Conservation (phyloP, 1,140 invertebrate genomes). For the Caenorhabditis latens region DNA sequence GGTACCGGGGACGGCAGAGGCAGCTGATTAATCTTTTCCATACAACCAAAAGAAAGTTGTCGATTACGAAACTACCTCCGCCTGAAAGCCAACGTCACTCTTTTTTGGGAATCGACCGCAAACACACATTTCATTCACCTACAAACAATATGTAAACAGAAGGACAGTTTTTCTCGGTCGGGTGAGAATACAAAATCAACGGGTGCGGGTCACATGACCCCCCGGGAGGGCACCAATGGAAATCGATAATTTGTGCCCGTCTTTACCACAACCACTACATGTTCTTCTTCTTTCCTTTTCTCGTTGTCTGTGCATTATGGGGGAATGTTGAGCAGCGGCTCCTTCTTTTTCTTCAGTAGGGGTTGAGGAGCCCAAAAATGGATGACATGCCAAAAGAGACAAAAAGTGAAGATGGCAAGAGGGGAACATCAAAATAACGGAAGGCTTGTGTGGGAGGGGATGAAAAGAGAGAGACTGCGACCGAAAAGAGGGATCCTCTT, state of each 20-base stretch:
- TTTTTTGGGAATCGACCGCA: not conserved
- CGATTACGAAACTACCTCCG: conserved; percentile 3
- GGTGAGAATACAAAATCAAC: not conserved
- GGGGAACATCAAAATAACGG: conserved; percentile 26
- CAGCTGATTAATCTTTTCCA: conserved; percentile 9
- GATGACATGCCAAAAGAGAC: not conserved
- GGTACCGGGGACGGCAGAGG: not conserved
- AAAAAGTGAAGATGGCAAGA: not conserved
- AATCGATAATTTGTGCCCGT: conserved; percentile 15
- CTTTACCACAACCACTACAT: conserved; percentile 7
- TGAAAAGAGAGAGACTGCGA: too few relatives aligned
- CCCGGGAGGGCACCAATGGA: not conserved
- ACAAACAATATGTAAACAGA: conserved; percentile 51
- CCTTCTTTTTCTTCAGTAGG: not conserved
- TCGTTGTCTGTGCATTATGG: conserved; percentile 30
- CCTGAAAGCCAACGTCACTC: conserved; percentile 21
- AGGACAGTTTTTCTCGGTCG: not conserved
- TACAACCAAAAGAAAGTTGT: not conserved
- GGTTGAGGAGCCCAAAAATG: too few relatives aligned
- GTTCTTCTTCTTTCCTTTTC: conserved; percentile 1
- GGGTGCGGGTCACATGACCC: not conserved
- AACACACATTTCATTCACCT: conserved; percentile 13
- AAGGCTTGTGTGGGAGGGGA: not conserved
- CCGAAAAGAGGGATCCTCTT: not conserved
- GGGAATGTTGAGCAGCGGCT: not conserved